phyloP scores from a whole-genome alignment of 2,888 invertebrate genomes.

The Acronicta aceris region DNA sequence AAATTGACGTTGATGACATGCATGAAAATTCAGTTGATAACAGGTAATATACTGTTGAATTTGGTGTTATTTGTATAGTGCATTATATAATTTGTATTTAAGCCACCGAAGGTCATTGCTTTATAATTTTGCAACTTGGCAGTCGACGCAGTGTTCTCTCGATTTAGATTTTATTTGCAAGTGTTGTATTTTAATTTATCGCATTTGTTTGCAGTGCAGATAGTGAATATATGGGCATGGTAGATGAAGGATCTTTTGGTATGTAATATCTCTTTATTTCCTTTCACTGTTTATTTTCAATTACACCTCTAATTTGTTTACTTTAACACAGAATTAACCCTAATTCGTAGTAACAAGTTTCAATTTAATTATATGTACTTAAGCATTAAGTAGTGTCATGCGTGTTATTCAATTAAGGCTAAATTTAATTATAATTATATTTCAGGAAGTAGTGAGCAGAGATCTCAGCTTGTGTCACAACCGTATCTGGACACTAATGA shows the following conservation, averaged over 20 bases:
- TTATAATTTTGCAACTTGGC: slow-evolving; percentile 80
- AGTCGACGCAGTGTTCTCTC: slow-evolving; percentile 65
- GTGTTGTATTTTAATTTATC: slow-evolving; percentile 56
- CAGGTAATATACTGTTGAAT: slow-evolving; percentile 84
- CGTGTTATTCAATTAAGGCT: slow-evolving; percentile 56
- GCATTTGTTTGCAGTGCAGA: slow-evolving; percentile 82
- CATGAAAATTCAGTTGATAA: slow-evolving; percentile 90
- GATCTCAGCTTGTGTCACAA: slow-evolving; percentile 88
- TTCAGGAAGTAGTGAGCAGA: slow-evolving; percentile 82
- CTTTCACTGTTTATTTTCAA: slow-evolving; percentile 4
- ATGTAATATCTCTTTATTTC: slow-evolving; percentile 56
- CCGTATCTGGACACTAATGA: slow-evolving; percentile 88
- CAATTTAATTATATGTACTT: slow-evolving; percentile 68
- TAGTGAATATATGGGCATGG: slow-evolving; percentile 83
- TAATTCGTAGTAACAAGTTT: slow-evolving; percentile 41
- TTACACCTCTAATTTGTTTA: slow-evolving; percentile 45
- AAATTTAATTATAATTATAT: slow-evolving; percentile 75
- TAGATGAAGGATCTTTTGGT: slow-evolving; percentile 83
- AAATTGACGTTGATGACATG: slow-evolving; percentile 89
- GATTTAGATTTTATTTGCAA: slow-evolving; percentile 58
- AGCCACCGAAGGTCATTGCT: slow-evolving; percentile 81
- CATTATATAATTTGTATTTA: slow-evolving; percentile 80
- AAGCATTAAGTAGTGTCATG: slow-evolving; percentile 35
- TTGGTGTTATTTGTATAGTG: slow-evolving; percentile 53
- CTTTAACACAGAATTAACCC: slow-evolving; percentile 28